Conservation (phyloP, 1,140 invertebrate species). For the Drosophila athabasca region DNA sequence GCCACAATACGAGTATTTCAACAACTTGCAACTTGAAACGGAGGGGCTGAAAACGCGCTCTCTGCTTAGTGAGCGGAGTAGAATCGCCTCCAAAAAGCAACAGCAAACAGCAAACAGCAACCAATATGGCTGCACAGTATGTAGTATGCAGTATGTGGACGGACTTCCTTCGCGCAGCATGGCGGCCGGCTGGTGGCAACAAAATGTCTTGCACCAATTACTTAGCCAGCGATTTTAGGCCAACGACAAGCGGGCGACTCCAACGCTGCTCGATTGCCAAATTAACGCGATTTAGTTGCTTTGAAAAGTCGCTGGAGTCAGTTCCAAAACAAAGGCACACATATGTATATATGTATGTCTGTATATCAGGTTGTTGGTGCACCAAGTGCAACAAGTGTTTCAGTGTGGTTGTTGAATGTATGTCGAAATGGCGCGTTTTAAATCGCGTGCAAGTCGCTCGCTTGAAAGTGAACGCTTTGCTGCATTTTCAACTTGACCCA, state of each 20-base stretch:
- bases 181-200: too few relatives aligned
- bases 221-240: conserved; percentile 37
- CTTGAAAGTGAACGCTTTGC: conserved; percentile 46
- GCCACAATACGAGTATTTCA: conserved; percentile 18
- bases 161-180: conserved; percentile 13
- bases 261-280: conserved; percentile 55
- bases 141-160: neutral
- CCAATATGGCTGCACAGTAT: conserved; percentile 5
- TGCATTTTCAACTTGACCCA: conserved; percentile 81
- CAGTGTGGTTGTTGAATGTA: conserved; percentile 13
- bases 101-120: conserved; percentile 18
- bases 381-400: conserved; percentile 22
- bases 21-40: conserved; percentile 66
- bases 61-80: conserved; percentile 32
- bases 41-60: conserved; percentile 20
- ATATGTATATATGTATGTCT: neutral
- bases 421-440: conserved; percentile 56
- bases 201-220: conserved; percentile 75
- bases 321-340: conserved; percentile 22
- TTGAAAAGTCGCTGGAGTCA: conserved; percentile 39
- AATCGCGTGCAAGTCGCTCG: conserved; percentile 55
- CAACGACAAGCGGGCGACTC: conserved; percentile 29
- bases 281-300: conserved; percentile 69
- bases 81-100: conserved; percentile 20
- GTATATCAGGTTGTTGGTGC: conserved; percentile 25